These are phyloP conservation scores for Polypedilum vanderplanki DNA, from an alignment of 1,140 invertebrate genomes.

Conservation along the genomic window DNA sequence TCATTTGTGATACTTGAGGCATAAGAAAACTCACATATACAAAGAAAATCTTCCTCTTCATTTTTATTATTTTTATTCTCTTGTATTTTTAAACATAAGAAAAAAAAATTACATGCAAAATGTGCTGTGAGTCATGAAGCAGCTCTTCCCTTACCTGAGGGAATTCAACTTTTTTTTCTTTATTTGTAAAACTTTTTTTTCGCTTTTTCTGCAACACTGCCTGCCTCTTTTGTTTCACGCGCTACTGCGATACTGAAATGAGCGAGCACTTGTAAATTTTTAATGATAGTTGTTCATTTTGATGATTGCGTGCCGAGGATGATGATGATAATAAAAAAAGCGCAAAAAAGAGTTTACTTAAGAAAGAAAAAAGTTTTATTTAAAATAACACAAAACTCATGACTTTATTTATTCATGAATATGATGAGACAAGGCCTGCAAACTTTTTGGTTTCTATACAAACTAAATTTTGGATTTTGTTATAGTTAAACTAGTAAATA, in stretches of 20 bases:
- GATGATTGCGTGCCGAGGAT: constrained; percentile 24
- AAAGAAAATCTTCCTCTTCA: neutral
- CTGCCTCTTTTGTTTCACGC: neutral
- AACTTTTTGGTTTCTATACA: too few relatives aligned
- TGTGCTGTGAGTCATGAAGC: neutral
- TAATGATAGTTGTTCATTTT: constrained; percentile 27
- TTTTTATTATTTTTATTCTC: constrained; percentile 19
- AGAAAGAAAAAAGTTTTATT: too few relatives aligned
- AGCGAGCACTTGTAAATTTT: constrained; percentile 25
- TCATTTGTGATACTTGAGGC: neutral
- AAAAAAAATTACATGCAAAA: neutral
- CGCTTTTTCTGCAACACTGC: neutral
- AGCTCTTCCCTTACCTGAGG: neutral
- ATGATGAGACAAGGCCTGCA: too few relatives aligned
- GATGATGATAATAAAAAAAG: neutral
- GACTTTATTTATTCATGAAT: too few relatives aligned
- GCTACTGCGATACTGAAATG: neutral
- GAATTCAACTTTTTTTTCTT: constrained; percentile 6
- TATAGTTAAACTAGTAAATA: too few relatives aligned
- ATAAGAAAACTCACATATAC: neutral
- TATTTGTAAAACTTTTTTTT: neutral
- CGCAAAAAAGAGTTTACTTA: too few relatives aligned
- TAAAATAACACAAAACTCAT: too few relatives aligned
- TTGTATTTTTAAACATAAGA: neutral
- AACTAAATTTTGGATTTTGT: too few relatives aligned